Evolutionary conservation across 2,113 vertebrate species (phyloP), one percentile per base, ranked within the genome.

Genomic region (Nestor notabilis): DNA sequence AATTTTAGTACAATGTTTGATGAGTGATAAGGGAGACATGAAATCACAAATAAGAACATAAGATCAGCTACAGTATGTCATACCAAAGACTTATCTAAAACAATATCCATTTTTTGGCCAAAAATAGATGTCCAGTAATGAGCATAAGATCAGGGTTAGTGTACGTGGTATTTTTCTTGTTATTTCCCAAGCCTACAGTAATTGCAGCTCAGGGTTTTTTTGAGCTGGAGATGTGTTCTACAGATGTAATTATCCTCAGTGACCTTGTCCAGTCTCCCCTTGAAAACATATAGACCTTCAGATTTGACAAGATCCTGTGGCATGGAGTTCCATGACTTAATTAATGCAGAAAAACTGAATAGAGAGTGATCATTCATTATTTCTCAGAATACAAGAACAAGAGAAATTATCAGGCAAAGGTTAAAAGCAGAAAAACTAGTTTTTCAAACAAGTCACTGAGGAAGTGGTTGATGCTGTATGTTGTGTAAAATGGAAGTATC

Each of bases 181-280:
- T 89, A 21, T 27, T 79, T 90, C 52, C 66, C 9, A 11, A 93
- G 79, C n/a, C 49, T 83, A 25, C 11, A 95, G 47, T 97, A 93
- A 95, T 90, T 95, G 68, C 49, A 86, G 66, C 66, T 92, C 70
- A 52, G 56, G 33, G 31, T 35, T 89, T 94, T 89, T 92, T 90
- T 90, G 83, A 66, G 43, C 37, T 95, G 64, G 28, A 88, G 68
- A 74, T 81, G 50, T 68, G 17, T 92, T 92, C 72, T 87, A 92
- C 49, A 90, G 91, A 86, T 86, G 68, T 74, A 95, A 93, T 95
- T 96, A 95, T 95, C 89, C n/a, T 90, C 83, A 92, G 27, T 65
- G 76, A 95, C 86, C 79, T 95, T 95, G 90, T 95, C 68, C 83
- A 80, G 11, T 86, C 50, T 93, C 46, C 37, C 76, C 71, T 90